phyloP scores from a whole-genome alignment of 2,888 invertebrate species.

The Brenthis hecate region DNA sequence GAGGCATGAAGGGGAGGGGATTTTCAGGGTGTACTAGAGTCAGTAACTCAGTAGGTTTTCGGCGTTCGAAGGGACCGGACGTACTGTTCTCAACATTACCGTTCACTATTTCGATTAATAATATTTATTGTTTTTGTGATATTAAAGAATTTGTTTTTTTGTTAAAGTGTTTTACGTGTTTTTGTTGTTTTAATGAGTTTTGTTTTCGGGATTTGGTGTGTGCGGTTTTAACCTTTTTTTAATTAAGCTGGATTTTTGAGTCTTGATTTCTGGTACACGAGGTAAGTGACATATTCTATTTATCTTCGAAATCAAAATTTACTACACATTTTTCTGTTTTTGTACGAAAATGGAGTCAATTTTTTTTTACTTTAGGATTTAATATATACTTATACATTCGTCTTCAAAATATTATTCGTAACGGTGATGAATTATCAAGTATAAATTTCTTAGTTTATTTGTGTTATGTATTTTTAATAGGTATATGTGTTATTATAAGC shows the following conservation, averaged over 20 bases:
- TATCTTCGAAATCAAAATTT: not conserved
- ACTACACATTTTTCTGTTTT: not conserved
- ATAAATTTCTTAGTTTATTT: too few relatives aligned
- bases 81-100: not conserved
- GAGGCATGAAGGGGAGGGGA: slow-evolving; percentile 34
- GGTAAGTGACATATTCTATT: slow-evolving; percentile 1
- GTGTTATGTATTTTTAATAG: too few relatives aligned
- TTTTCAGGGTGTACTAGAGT: slow-evolving; percentile 27
- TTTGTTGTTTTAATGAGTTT: not conserved
- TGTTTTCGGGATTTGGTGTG: not conserved
- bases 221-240: slow-evolving; percentile 4
- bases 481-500: too few relatives aligned
- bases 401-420: too few relatives aligned
- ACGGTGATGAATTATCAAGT: too few relatives aligned
- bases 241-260: slow-evolving; percentile 1
- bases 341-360: too few relatives aligned
- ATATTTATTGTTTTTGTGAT: slow-evolving; percentile 8
- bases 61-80: slow-evolving; percentile 19
- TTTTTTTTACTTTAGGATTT: too few relatives aligned
- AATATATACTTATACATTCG: too few relatives aligned
- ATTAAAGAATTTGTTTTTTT: not conserved
- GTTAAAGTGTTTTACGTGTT: slow-evolving; percentile 1
- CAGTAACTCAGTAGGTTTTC: slow-evolving; percentile 33
- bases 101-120: slow-evolving; percentile 12
- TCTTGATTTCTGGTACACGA: not conserved